These are phyloP conservation scores for Suricata suricatta DNA, from an alignment of 2,113 vertebrate genomes.

Conservation along the genomic window DNA sequence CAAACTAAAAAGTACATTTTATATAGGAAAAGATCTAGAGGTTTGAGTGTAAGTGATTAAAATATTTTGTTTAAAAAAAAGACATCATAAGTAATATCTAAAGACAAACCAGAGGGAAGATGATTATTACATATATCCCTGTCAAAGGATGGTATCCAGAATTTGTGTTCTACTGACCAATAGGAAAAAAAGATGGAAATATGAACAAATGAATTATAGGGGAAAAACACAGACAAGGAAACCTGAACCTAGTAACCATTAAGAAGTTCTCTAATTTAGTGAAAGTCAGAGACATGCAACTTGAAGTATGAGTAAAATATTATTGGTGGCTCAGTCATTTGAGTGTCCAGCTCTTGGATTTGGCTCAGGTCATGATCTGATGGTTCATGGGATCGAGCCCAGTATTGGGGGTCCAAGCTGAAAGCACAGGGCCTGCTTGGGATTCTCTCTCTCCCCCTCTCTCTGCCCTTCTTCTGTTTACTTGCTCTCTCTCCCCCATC, in stretches of 20 bases:
- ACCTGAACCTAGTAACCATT: not conserved
- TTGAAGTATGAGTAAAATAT: not conserved
- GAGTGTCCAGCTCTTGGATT: too few relatives aligned
- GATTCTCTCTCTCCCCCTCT: too few relatives aligned
- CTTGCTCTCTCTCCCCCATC: too few relatives aligned
- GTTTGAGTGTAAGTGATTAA: not conserved
- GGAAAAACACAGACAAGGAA: not conserved
- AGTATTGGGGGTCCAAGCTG: too few relatives aligned
- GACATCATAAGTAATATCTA: not conserved
- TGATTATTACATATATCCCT: not conserved
- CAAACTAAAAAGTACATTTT: not conserved
- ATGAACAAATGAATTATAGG: not conserved
- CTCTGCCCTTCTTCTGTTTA: too few relatives aligned
- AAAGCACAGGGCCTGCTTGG: too few relatives aligned
- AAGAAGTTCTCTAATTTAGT: not conserved
- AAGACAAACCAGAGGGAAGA: not conserved
- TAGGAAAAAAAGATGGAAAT: not conserved
- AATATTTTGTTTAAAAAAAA: not conserved
- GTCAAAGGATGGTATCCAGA: not conserved
- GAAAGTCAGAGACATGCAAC: not conserved
- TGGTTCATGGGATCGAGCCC: too few relatives aligned
- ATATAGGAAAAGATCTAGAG: not conserved
- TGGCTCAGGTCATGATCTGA: too few relatives aligned
- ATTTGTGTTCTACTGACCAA: not conserved
- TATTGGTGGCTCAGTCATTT: not conserved